phyloP scores from a whole-genome alignment of 2,113 vertebrate species.

The Tupaia chinensis region DNA sequence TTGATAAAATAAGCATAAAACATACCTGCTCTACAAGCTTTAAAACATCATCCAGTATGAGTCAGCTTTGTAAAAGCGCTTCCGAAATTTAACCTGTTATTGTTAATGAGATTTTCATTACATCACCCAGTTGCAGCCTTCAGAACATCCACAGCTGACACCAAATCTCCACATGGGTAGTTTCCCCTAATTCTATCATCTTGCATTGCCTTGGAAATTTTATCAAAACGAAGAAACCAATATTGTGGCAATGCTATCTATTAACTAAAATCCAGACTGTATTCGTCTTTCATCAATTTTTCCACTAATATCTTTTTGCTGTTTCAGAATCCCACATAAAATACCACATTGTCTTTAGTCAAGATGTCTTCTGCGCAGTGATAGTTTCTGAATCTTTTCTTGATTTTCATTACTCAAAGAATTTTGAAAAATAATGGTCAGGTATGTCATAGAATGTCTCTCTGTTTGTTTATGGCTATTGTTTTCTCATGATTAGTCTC shows the following conservation, averaged over 20 bases:
- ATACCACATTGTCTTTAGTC: not conserved
- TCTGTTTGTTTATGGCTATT: not conserved
- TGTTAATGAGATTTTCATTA: not conserved
- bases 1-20: not conserved
- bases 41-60: not conserved
- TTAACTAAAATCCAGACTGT: not conserved
- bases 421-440: not conserved
- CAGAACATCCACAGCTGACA: not conserved
- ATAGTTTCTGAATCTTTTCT: not conserved
- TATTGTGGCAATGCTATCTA: not conserved
- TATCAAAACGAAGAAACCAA: constrained; percentile 4
- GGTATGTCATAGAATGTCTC: not conserved
- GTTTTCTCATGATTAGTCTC: not conserved
- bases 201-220: not conserved
- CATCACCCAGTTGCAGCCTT: not conserved
- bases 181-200: not conserved
- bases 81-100: not conserved
- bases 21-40: no score
- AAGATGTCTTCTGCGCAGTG: not conserved
- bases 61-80: not conserved
- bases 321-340: not conserved
- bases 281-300: not conserved
- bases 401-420: not conserved
- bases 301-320: not conserved
- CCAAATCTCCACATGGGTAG: not conserved